phyloP scores from a whole-genome alignment of 64 coral and sea anemone species.

The Montipora foliosa region DNA sequence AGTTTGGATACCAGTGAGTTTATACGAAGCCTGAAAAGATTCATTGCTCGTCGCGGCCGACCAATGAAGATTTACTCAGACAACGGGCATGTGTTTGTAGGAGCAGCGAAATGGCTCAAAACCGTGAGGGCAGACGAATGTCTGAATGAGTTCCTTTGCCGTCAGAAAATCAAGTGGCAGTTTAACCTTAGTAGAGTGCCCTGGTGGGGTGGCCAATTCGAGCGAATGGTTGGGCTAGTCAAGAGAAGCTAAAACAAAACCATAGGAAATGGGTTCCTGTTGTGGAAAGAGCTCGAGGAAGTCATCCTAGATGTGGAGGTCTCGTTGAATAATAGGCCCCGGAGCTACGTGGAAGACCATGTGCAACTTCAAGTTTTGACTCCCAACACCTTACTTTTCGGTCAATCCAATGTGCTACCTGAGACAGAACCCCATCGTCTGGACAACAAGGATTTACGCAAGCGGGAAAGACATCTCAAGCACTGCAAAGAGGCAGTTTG shows the following conservation, averaged over 20 bases:
- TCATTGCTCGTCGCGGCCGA: too few relatives aligned
- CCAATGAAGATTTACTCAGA: too few relatives aligned
- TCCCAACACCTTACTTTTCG: not conserved
- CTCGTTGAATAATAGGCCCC: not conserved
- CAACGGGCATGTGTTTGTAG: too few relatives aligned
- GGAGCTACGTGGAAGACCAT: slow-evolving; percentile 15
- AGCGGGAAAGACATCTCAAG: not conserved
- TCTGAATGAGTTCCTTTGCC: too few relatives aligned
- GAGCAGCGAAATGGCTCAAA: not conserved
- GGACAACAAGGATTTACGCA: not conserved
- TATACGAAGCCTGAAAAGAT: not conserved
- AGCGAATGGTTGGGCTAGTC: slow-evolving; percentile 9
- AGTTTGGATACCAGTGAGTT: slow-evolving; percentile 18
- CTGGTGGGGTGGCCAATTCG: slow-evolving; percentile 34
- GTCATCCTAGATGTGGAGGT: not conserved
- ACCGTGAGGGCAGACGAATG: not conserved
- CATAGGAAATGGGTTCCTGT: slow-evolving; percentile 14
- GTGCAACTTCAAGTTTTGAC: slow-evolving; percentile 24
- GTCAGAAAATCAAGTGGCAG: too few relatives aligned
- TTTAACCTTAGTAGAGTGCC: slow-evolving; percentile 33
- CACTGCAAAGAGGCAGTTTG: not conserved
- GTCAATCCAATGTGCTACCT: not conserved
- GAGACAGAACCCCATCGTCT: not conserved
- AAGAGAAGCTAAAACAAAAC: slow-evolving; percentile 44
- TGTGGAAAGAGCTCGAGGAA: not conserved